Evolutionary conservation across 2,888 invertebrate genomes (phyloP).

Genomic region (Sarcophaga caerulescens): DNA sequence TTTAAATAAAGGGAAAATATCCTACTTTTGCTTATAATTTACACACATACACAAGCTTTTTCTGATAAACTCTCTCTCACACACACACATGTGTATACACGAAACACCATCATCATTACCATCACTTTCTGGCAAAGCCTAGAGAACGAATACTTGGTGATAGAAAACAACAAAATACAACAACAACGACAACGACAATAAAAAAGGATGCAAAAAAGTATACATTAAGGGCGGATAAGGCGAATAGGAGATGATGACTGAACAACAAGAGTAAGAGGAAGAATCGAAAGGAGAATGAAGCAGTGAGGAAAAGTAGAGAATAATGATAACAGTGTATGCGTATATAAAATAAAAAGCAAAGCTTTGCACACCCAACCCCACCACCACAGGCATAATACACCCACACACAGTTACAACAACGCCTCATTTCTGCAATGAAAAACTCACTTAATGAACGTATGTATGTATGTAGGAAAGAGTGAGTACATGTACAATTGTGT

Average conservation of each 20-base stretch:
- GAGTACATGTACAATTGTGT: too few relatives aligned
- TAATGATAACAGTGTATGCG: neutral
- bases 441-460: neutral
- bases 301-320: neutral
- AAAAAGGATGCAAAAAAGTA: constrained; percentile 54
- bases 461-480: too few relatives aligned
- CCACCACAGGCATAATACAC: too few relatives aligned
- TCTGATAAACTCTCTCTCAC: neutral
- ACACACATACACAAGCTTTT: constrained; percentile 14
- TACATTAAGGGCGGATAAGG: constrained; percentile 28
- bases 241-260: neutral
- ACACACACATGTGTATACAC: too few relatives aligned
- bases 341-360: neutral
- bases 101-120: too few relatives aligned
- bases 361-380: too few relatives aligned
- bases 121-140: too few relatives aligned
- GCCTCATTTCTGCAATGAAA: neutral
- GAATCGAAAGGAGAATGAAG: neutral
- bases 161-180: too few relatives aligned
- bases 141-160: too few relatives aligned
- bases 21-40: constrained; percentile 50
- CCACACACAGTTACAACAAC: neutral
- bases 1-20: constrained; percentile 43
- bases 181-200: too few relatives aligned
- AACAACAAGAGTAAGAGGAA: neutral